Evolutionary conservation across 2,797 vertebrate genomes (phyloP).

Genomic region (Anabas testudineus): DNA sequence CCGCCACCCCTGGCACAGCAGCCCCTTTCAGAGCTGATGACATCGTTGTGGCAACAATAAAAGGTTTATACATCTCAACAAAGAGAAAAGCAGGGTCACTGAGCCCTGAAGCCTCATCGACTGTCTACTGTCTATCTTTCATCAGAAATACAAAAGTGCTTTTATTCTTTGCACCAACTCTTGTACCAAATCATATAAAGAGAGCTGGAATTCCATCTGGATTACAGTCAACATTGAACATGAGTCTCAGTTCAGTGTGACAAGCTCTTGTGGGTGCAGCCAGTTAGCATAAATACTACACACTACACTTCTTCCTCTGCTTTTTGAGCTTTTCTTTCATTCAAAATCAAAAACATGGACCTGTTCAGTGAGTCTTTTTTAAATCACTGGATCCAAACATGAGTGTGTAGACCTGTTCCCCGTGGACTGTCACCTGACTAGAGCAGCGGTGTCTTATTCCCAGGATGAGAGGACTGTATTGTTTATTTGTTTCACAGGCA

Average conservation of each 20-base stretch:
- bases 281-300: not conserved
- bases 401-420: not conserved
- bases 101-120: conserved; percentile 13
- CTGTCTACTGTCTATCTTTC: conserved; percentile 19
- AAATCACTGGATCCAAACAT: conserved; percentile 3
- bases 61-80: conserved; percentile 52
- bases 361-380: not conserved
- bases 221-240: conserved; percentile 7
- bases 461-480: conserved; percentile 9
- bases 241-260: not conserved
- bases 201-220: conserved; percentile 39
- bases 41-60: conserved; percentile 73
- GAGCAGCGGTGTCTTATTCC: not conserved
- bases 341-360: not conserved
- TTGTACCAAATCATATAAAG: not conserved
- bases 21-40: conserved; percentile 63
- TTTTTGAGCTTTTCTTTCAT: not conserved
- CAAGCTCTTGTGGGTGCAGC: conserved; percentile 1
- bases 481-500: conserved; percentile 29
- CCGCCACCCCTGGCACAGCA: conserved; percentile 61
- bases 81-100: conserved; percentile 15
- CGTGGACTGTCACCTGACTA: conserved; percentile 1
- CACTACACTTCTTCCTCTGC: not conserved
- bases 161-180: conserved; percentile 14
- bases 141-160: conserved; percentile 1